Conservation (phyloP, 1,140 invertebrate species). For the Orchestia grillus region DNA sequence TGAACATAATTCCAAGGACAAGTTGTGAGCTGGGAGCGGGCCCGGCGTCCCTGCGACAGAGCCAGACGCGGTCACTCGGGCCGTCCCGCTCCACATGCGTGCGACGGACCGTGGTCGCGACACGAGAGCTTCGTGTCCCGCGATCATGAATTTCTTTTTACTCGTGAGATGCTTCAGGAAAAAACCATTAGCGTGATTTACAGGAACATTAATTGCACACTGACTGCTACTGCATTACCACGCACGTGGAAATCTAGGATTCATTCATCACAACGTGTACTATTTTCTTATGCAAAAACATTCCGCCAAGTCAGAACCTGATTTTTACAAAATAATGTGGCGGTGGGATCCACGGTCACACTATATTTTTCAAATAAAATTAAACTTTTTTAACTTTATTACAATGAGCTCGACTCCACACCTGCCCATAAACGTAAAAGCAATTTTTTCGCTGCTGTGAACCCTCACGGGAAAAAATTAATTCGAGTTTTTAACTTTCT, state of each 20-base stretch:
- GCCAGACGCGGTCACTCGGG: no score
- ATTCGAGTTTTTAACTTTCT: neutral
- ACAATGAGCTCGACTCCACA: neutral
- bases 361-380: no score
- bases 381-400: neutral
- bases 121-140: neutral
- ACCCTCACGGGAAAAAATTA: neutral
- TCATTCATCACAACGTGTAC: neutral
- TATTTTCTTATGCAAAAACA: neutral
- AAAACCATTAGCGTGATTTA: constrained; percentile 28
- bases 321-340: neutral
- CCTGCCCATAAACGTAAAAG: neutral
- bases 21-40: no score
- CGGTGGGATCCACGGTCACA: neutral
- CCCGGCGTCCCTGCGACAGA: no score
- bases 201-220: neutral
- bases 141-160: neutral
- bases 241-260: neutral
- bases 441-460: neutral
- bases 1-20: no score
- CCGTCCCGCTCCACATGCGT: no score
- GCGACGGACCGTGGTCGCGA: no score
- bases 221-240: constrained; percentile 4
- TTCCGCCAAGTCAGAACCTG: neutral
- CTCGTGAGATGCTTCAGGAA: neutral